Percentiles rank a stretch among this genome's conserved stretches.
Evolutionary conservation across 2,113 vertebrate species (phyloP).

Genomic region (Castor canadensis): DNA sequence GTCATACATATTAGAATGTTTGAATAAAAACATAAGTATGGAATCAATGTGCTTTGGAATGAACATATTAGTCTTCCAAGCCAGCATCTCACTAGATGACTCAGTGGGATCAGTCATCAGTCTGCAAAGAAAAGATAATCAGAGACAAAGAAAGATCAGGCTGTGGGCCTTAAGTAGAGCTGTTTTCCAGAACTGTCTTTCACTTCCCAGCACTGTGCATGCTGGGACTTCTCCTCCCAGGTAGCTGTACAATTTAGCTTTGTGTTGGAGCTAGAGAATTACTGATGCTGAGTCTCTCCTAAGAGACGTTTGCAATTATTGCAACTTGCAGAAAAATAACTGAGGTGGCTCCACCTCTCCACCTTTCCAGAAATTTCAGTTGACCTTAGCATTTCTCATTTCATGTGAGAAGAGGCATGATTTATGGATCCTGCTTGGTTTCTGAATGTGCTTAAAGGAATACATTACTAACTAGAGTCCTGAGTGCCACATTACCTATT

Average conservation of each 20-base stretch:
- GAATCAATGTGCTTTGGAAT: not conserved
- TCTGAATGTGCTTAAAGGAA: slow-evolving; percentile 59
- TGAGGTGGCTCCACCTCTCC: slow-evolving; percentile 26
- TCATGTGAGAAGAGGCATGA: slow-evolving; percentile 62
- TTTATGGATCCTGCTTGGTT: slow-evolving; percentile 67
- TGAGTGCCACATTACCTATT: slow-evolving; percentile 40
- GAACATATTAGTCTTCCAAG: not conserved
- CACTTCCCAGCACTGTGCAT: accelerated
- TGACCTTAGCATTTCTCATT: slow-evolving; percentile 74
- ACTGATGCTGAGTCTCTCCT: not conserved
- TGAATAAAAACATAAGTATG: not conserved
- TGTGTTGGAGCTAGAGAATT: slow-evolving; percentile 22
- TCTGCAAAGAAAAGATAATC: not conserved
- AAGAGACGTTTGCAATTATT: slow-evolving; percentile 55
- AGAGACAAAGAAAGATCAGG: not conserved
- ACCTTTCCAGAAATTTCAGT: slow-evolving; percentile 66
- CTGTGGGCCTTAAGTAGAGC: not conserved
- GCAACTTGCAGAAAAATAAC: slow-evolving; percentile 57
- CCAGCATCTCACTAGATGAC: not conserved
- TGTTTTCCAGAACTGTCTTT: not conserved
- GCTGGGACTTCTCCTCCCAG: not conserved
- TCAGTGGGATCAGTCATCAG: not conserved
- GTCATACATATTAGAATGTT: not conserved
- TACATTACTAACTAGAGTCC: slow-evolving; percentile 41
- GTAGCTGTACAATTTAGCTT: not conserved